These are phyloP conservation scores for Drosophila bocki DNA, from an alignment of 1,140 invertebrate genomes.

Conservation along the genomic window DNA sequence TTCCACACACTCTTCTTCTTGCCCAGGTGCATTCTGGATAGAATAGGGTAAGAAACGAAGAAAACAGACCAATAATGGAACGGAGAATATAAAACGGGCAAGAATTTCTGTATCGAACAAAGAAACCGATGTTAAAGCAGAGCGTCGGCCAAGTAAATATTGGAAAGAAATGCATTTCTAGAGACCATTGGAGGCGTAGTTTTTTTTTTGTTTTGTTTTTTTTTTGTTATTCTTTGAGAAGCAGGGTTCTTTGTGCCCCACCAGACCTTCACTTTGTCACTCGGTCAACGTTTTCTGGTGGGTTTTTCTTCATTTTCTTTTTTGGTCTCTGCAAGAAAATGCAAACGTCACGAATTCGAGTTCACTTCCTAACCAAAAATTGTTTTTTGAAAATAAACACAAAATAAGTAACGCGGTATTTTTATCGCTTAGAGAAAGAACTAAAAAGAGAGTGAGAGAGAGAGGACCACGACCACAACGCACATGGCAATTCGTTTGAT, in stretches of 20 bases:
- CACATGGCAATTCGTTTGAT: slow-evolving; percentile 24
- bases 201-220: not conserved
- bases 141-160: slow-evolving; percentile 22
- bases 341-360: slow-evolving; percentile 36
- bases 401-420: slow-evolving; percentile 54
- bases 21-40: slow-evolving; percentile 32
- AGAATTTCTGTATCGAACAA: slow-evolving; percentile 32
- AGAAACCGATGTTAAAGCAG: slow-evolving; percentile 20
- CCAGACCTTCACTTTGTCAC: slow-evolving; percentile 44
- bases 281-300: slow-evolving; percentile 36
- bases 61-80: slow-evolving; percentile 17
- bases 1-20: slow-evolving; percentile 1
- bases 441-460: slow-evolving; percentile 1
- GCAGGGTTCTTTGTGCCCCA: slow-evolving; percentile 29
- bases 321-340: slow-evolving; percentile 14
- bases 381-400: slow-evolving; percentile 57
- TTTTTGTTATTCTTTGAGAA: not conserved
- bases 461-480: slow-evolving; percentile 25
- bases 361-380: slow-evolving; percentile 57
- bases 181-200: slow-evolving; percentile 23
- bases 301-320: slow-evolving; percentile 14
- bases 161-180: slow-evolving; percentile 34
- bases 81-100: not conserved
- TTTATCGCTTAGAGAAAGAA: slow-evolving; percentile 57
- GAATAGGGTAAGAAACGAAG: slow-evolving; percentile 4